phyloP scores from a whole-genome alignment of 1,140 invertebrate genomes.

The Formica exsecta region DNA sequence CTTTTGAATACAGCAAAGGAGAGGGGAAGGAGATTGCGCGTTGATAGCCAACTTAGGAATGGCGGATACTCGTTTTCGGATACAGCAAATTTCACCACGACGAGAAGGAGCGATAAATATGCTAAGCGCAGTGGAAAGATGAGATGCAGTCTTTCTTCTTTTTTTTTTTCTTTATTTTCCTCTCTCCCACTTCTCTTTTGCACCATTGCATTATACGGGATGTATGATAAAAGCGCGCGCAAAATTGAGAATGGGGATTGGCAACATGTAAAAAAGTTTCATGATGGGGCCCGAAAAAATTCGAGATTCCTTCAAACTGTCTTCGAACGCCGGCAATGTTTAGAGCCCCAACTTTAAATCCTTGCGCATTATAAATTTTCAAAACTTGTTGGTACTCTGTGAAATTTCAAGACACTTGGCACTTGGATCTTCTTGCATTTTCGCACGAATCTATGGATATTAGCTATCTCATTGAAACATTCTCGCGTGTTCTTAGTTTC shows the following conservation, averaged over 20 bases:
- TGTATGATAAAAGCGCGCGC: slow-evolving; percentile 24
- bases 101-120: slow-evolving; percentile 64
- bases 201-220: neutral
- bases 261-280: slow-evolving; percentile 41
- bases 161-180: slow-evolving; percentile 19
- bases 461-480: neutral
- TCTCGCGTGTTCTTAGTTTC: neutral
- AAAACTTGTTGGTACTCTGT: slow-evolving; percentile 17
- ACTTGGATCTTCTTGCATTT: neutral
- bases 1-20: slow-evolving; percentile 32
- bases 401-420: neutral
- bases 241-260: slow-evolving; percentile 33
- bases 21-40: neutral
- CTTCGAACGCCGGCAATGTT: neutral
- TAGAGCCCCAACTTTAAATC: slow-evolving; percentile 3
- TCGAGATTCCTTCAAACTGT: neutral
- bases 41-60: slow-evolving; percentile 49
- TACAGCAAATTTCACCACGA: slow-evolving; percentile 55
- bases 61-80: slow-evolving; percentile 34
- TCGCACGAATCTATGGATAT: neutral
- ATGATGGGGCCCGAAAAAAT: slow-evolving; percentile 11
- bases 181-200: neutral
- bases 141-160: slow-evolving; percentile 23
- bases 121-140: slow-evolving; percentile 62
- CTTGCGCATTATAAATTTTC: neutral